phyloP scores from a whole-genome alignment of 2,113 vertebrate species.

The Leuciscus idus region DNA sequence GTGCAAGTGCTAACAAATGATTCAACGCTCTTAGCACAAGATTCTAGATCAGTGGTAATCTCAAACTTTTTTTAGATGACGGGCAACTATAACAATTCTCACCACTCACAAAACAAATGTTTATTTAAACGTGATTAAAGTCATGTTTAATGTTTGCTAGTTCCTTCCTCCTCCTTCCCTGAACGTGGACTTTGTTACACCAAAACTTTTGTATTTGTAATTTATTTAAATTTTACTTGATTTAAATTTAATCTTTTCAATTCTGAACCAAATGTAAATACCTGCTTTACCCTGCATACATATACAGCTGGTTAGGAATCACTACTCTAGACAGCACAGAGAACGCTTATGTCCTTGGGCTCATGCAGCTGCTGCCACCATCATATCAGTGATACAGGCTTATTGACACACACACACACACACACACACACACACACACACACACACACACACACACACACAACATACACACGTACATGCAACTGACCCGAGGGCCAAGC shows the following conservation, averaged over 20 bases:
- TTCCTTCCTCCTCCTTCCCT: no score
- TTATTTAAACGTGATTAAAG: no score
- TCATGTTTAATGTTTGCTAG: no score
- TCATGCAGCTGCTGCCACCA: conserved; percentile 26
- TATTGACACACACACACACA: conserved; percentile 52
- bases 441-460: conserved; percentile 17
- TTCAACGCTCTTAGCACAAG: not conserved
- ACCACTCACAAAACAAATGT: no score
- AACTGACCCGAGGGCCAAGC: conserved; percentile 52
- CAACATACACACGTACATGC: not conserved
- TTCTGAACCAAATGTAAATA: not conserved
- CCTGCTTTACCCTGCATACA: not conserved
- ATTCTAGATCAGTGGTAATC: not conserved
- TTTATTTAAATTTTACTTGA: not conserved
- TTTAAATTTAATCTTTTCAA: not conserved
- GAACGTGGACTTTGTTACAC: no score
- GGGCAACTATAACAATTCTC: not conserved
- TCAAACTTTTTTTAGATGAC: not conserved
- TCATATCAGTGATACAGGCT: conserved; percentile 44
- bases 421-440: conserved; percentile 12
- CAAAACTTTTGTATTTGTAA: not conserved
- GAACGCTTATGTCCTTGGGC: conserved; percentile 17
- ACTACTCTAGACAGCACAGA: conserved; percentile 1
- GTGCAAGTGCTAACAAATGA: conserved; percentile 33
- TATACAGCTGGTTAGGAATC: not conserved